Base-by-base conservation (phyloP, 2,797 vertebrate genomes). In the Lepidocolaptes lacrymiger region DNA sequence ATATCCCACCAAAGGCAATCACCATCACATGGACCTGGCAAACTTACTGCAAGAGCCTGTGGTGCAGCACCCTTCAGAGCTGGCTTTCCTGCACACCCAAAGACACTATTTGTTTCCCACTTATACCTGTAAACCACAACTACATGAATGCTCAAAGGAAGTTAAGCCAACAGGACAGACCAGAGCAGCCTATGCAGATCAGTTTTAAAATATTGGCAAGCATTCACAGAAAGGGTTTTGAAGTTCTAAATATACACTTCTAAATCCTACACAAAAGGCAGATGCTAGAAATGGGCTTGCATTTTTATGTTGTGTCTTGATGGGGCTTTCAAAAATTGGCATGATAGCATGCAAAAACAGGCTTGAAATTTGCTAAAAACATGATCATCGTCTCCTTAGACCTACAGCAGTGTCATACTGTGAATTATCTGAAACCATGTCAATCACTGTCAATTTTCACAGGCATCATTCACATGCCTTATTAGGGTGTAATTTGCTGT, bases 321-420 rank as follows among this genome's bases (percentile, higher is more conserved):
- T 18, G 13, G 8, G 39, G 12, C 51, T 91, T 96, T 73, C 21
- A 95, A 82, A 90, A 81, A 54, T n/a, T 36, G 69, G 9, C 54
- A 78, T 9, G 82, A 10, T 7, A 74, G 12, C 21, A 6, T 48
- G 14, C 46, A 55, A 59, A 78, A 84, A 72, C 14, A 4, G 48
- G 21, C 39, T 11, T 90, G 55, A 88, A 95, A 81, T 12, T 3
- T 12, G 14, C 55, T 58, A 76, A 58, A 14, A 46, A 34, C 27
- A 52, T 4, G 19, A 72, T 34, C n/a, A 28, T 9, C 2, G 0
- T 24, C 89, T 83, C 61, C 63, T 48, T 62, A 36, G 18, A 69
- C 12, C 51, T 64, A 39, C 2, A 84, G 51, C 43, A 78, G 56
- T 36, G 17, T 48, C 66, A 63, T 0, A 0, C 26, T 62, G 5